Percentiles rank a stretch among this genome's conserved stretches.
phyloP scores from a whole-genome alignment of 2,888 invertebrate species.

The Drosophila affinis region DNA sequence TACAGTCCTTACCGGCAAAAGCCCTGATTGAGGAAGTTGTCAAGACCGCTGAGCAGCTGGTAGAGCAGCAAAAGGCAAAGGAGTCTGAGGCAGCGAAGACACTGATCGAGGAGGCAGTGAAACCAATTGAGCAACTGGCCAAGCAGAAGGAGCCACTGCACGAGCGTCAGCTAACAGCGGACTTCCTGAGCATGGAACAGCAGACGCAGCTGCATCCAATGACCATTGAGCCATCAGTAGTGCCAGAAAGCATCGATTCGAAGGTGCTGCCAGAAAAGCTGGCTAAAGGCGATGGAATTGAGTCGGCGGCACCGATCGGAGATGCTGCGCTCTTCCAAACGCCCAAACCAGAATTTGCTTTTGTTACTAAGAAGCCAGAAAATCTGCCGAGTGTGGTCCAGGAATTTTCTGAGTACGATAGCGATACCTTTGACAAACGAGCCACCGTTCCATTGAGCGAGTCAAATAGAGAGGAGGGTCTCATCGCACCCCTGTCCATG shows the following conservation, averaged over 20 bases:
- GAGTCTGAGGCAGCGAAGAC: not conserved
- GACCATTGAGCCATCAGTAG: slow-evolving; percentile 41
- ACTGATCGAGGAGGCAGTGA: not conserved
- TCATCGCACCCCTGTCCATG: slow-evolving; percentile 61
- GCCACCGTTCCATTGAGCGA: slow-evolving; percentile 53
- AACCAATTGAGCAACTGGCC: slow-evolving; percentile 3
- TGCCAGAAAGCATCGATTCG: slow-evolving; percentile 30
- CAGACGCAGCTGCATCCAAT: slow-evolving; percentile 43
- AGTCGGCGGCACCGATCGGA: slow-evolving; percentile 72
- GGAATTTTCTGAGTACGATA: slow-evolving; percentile 37
- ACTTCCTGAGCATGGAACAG: slow-evolving; percentile 64
- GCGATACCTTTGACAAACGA: slow-evolving; percentile 50
- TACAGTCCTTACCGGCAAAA: slow-evolving; percentile 42
- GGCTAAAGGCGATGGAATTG: slow-evolving; percentile 69
- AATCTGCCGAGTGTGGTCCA: slow-evolving; percentile 37
- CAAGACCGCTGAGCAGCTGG: slow-evolving; percentile 16
- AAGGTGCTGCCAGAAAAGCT: slow-evolving; percentile 14
- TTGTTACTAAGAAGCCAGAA: slow-evolving; percentile 66
- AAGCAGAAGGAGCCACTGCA: slow-evolving; percentile 17
- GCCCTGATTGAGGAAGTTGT: slow-evolving; percentile 34
- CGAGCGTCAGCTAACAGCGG: slow-evolving; percentile 52
- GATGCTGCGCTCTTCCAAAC: slow-evolving; percentile 56
- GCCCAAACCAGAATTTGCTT: slow-evolving; percentile 67
- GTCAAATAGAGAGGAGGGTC: slow-evolving; percentile 47
- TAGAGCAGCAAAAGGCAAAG: slow-evolving; percentile 1